Conservation (phyloP, 2,113 vertebrate species). For the Rhombomys opimus region DNA sequence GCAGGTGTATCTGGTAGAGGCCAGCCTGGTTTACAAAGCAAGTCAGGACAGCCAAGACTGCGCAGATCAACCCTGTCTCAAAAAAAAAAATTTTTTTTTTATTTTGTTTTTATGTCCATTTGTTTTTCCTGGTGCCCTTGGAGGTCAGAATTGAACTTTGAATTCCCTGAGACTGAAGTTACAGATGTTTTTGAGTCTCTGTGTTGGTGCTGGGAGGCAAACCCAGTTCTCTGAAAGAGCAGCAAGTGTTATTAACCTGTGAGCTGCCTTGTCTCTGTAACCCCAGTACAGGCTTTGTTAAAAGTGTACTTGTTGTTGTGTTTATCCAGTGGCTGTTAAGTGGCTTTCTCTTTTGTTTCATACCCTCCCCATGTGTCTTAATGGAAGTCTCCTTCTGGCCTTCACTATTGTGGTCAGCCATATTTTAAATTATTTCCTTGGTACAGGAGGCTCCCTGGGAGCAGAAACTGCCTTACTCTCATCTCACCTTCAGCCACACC, state of each 20-base stretch:
- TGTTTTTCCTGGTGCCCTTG: background rate
- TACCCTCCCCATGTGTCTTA: background rate
- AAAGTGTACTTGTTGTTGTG: conserved; percentile 20
- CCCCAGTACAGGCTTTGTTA: background rate
- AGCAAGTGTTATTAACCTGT: background rate
- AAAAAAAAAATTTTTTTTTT: background rate
- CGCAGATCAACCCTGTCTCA: too few species aligned
- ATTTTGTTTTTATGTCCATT: background rate
- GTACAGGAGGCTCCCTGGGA: background rate
- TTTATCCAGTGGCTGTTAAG: conserved; percentile 47
- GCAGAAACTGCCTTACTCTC: background rate
- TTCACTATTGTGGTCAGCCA: background rate
- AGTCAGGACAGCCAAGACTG: too few species aligned
- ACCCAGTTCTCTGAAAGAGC: background rate
- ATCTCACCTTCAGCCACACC: background rate
- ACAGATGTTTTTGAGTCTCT: background rate
- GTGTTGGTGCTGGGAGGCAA: background rate
- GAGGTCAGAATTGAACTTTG: background rate
- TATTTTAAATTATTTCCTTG: background rate
- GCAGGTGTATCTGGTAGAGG: too few species aligned
- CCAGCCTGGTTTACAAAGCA: too few species aligned
- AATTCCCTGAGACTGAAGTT: background rate
- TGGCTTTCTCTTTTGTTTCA: background rate
- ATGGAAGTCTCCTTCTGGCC: background rate
- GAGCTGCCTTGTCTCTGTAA: background rate